Evolutionary conservation across 2,113 vertebrate genomes (phyloP).

Genomic region (Notiomystis cincta): DNA sequence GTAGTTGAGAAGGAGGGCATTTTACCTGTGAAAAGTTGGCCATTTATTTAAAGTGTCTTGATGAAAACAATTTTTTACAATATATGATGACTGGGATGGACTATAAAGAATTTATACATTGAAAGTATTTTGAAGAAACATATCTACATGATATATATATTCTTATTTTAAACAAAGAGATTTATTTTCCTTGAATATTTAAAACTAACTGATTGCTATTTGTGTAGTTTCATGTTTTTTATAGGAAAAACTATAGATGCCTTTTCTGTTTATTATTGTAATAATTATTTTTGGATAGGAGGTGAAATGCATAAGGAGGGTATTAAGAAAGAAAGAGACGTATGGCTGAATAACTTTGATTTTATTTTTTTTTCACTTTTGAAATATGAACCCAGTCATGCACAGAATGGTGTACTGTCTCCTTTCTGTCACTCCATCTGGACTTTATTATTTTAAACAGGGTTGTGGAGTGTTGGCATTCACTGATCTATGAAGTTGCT

Average conservation of each 20-base stretch:
- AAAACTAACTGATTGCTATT: neutral
- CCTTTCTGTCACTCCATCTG: conserved; percentile 69
- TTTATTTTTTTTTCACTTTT: conserved; percentile 42
- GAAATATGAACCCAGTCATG: conserved; percentile 67
- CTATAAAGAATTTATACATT: neutral
- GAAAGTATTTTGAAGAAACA: neutral
- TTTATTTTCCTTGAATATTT: neutral
- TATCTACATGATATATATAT: neutral
- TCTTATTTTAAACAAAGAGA: neutral
- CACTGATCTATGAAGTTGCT: conserved; percentile 35
- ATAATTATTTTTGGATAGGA: neutral
- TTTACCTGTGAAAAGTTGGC: neutral
- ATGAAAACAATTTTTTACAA: neutral
- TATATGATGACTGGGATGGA: neutral
- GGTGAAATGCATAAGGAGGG: conserved; percentile 52
- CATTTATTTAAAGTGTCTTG: neutral
- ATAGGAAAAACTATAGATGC: neutral
- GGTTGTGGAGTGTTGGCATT: conserved; percentile 38
- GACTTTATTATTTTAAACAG: conserved; percentile 68
- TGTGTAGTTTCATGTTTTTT: neutral
- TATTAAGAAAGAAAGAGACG: conserved; percentile 53
- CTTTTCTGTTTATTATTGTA: conserved; percentile 20
- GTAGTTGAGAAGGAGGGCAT: neutral
- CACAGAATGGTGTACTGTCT: conserved; percentile 51
- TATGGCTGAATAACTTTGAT: conserved; percentile 61